Evolutionary conservation across 1,140 invertebrate genomes (phyloP).

Genomic region (Chironomus striatipennis): DNA sequence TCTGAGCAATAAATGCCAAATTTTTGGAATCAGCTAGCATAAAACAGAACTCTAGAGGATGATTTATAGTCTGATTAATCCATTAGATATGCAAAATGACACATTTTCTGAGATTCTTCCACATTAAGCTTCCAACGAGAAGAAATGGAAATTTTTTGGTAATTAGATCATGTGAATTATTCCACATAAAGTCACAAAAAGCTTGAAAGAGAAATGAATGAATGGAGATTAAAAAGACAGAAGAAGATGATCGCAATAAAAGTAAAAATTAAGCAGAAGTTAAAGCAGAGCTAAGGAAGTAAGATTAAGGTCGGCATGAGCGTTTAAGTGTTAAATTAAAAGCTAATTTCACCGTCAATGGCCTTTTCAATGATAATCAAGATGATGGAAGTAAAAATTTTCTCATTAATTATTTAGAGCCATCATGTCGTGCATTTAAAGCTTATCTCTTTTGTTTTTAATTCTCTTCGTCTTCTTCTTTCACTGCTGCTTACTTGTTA

Average conservation of each 20-base stretch:
- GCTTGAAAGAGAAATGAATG: neutral
- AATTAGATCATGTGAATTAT: neutral
- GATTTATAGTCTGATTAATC: no score
- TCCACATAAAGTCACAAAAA: no score
- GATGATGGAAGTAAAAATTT: neutral
- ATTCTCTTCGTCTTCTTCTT: no score
- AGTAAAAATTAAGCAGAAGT: no score
- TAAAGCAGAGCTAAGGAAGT: neutral
- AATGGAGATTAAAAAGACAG: neutral
- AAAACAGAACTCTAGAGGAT: no score
- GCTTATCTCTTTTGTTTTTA: no score
- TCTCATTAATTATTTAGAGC: no score
- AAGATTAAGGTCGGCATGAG: neutral
- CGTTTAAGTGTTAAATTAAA: neutral
- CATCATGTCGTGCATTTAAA: no score
- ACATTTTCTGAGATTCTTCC: no score
- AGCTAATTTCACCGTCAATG: conserved; percentile 1
- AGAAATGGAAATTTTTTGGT: neutral
- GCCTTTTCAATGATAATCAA: conserved; percentile 8
- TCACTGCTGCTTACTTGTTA: neutral
- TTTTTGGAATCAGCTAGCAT: no score
- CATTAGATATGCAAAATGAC: no score
- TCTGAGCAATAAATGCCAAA: no score
- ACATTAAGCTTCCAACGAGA: neutral
- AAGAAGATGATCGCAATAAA: neutral